Evolutionary conservation across 2,888 invertebrate genomes (phyloP), one percentile per base, ranked within the genome.

Genomic region (Calliopum simillimum): DNA sequence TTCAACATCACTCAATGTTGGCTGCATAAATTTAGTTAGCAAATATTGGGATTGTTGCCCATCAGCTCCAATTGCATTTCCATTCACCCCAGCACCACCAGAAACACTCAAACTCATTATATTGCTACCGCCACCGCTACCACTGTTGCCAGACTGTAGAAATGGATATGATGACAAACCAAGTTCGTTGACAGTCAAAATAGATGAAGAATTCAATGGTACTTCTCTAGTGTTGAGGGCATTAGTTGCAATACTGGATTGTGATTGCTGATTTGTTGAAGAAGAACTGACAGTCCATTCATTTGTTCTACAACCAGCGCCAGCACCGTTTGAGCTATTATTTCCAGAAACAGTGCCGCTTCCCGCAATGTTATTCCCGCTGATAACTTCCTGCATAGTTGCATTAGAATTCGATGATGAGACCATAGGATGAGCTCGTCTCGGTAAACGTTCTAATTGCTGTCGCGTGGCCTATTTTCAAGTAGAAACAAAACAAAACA

Each of bases 361-460:
- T 53, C 74, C 73, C 11, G 71, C 68, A 33, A 70, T 67, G n/a
- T 71, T 63, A 71, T 78, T 77, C 77, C 88, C 82, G 84, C 88
- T 86, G 70, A 85, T 80, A 74, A 85, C 84, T 74, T 85, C 85
- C 71, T 85, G 83, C 85, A 86, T 85, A 81, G 87, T 82, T 73
- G 89, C 89, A 79, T 89, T 88, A 73, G 88, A 87, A 79, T 89
- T 89, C 81, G 89, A 86, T 84, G 91, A 87, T 84, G 88, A 87
- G 82, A 88, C 88, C 78, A 90, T 88, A 73, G 90, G 90, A 82
- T 92, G 93, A 68, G 92, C 91, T 79, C 96, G 91, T 79, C 96
- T 90, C 78, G 96, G 96, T 85, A 96, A 89, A 74, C 96, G 90
- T 87, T 97, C 96, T 82, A 96, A 87, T 86, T 96, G 95, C 87